Conservation (phyloP, 2,113 vertebrate genomes). For the Corythornis madagascariensis region DNA sequence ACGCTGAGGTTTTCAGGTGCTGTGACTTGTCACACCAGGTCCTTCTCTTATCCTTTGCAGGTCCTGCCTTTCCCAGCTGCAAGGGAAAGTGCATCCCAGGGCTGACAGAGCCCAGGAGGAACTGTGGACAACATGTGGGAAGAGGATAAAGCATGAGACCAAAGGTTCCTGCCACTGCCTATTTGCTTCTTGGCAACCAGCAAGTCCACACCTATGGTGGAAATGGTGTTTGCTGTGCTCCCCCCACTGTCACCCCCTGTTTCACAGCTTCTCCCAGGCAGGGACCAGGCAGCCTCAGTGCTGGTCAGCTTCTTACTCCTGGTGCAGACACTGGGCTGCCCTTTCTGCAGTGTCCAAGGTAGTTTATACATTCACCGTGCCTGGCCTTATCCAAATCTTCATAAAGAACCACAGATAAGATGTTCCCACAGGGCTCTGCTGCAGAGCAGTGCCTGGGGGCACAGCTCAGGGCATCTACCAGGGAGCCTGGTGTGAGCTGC, state of each 20-base stretch:
- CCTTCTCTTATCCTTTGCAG: neutral
- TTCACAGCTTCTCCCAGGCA: neutral
- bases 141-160: neutral
- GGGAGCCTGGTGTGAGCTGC: accelerated
- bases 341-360: accelerated
- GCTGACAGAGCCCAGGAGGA: neutral
- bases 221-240: neutral
- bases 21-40: neutral
- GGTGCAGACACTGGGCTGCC: neutral
- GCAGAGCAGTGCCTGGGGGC: accelerated
- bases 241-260: neutral
- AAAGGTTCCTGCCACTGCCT: neutral
- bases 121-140: too few relatives aligned
- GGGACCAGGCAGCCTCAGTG: accelerated
- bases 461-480: accelerated
- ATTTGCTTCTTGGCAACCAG: accelerated
- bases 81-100: neutral
- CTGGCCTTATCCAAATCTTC: neutral
- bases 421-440: neutral
- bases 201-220: neutral
- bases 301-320: neutral
- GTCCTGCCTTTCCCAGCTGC: neutral
- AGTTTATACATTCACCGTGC: accelerated
- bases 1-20: neutral
- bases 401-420: neutral